A percentile compares a stretch with the other conserved stretches of the same genome.
Evolutionary conservation across 2,797 vertebrate genomes (phyloP).

Genomic region (Myoxocephalus aenaeus): DNA sequence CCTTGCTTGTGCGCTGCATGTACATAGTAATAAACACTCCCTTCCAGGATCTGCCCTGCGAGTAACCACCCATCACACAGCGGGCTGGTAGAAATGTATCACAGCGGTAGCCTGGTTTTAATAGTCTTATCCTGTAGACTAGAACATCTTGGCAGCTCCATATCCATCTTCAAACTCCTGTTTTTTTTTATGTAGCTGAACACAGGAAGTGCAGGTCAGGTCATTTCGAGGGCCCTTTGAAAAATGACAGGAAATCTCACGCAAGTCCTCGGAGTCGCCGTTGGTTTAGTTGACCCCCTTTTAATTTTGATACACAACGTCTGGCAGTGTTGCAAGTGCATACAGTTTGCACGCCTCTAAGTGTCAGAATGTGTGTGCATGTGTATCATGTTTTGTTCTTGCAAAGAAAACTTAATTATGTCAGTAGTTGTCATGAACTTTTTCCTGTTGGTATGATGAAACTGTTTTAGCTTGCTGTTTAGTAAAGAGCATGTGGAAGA

Average conservation of each 20-base stretch:
- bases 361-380: slow-evolving; percentile 62
- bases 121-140: slow-evolving; percentile 34
- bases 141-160: slow-evolving; percentile 43
- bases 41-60: slow-evolving; percentile 55
- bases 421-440: slow-evolving; percentile 68
- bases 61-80: slow-evolving; percentile 22
- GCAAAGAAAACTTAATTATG: slow-evolving; percentile 66
- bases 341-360: slow-evolving; percentile 46
- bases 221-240: slow-evolving; percentile 35
- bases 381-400: slow-evolving; percentile 59
- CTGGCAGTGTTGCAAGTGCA: slow-evolving; percentile 52
- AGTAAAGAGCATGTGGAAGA: slow-evolving; percentile 79
- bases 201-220: slow-evolving; percentile 34
- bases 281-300: slow-evolving; percentile 33
- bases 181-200: slow-evolving; percentile 57
- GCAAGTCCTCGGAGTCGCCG: slow-evolving; percentile 32
- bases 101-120: slow-evolving; percentile 28
- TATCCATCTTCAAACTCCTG: slow-evolving; percentile 33
- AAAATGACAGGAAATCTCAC: slow-evolving; percentile 44
- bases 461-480: slow-evolving; percentile 79
- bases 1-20: slow-evolving; percentile 41
- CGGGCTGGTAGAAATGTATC: slow-evolving; percentile 34
- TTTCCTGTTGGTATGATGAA: slow-evolving; percentile 78
- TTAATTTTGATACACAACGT: slow-evolving; percentile 57
- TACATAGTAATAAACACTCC: slow-evolving; percentile 41